Percentiles rank a stretch among this genome's conserved stretches.
phyloP scores from a whole-genome alignment of 1,140 invertebrate genomes.

The Bombus ignitus region DNA sequence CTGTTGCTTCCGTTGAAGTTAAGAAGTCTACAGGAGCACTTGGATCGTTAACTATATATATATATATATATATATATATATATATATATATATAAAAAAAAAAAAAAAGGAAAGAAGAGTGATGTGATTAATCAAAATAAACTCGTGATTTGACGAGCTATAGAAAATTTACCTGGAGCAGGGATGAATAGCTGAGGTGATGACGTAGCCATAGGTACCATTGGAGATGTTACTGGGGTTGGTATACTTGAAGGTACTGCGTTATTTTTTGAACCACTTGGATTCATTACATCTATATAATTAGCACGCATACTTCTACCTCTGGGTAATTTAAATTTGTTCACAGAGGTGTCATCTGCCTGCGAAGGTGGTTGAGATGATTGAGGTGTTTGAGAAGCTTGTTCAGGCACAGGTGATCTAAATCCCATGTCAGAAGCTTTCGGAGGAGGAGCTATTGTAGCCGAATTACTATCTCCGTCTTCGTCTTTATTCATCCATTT shows the following conservation, averaged over 20 bases:
- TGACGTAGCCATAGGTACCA: constrained; percentile 79
- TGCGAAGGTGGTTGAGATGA: constrained; percentile 40
- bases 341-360: constrained; percentile 72
- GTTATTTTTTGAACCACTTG: constrained; percentile 82
- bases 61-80: no score
- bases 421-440: constrained; percentile 86
- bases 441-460: constrained; percentile 89
- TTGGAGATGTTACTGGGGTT: constrained; percentile 80
- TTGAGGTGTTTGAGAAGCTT: constrained; percentile 36
- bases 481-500: constrained; percentile 93
- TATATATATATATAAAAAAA: no score
- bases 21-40: constrained; percentile 84
- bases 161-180: constrained; percentile 78
- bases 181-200: constrained; percentile 84
- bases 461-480: constrained; percentile 84
- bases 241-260: constrained; percentile 80
- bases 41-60: constrained; percentile 83
- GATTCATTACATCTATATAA: constrained; percentile 94
- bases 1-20: constrained; percentile 76
- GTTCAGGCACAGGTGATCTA: constrained; percentile 53
- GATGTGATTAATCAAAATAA: not conserved
- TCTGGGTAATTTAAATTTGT: constrained; percentile 90
- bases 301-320: constrained; percentile 86
- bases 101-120: not conserved
- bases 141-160: not conserved